Evolutionary conservation across 2,797 vertebrate species (phyloP), one percentile per base, ranked within the genome.

Genomic region (Rhinophrynus dorsalis): DNA sequence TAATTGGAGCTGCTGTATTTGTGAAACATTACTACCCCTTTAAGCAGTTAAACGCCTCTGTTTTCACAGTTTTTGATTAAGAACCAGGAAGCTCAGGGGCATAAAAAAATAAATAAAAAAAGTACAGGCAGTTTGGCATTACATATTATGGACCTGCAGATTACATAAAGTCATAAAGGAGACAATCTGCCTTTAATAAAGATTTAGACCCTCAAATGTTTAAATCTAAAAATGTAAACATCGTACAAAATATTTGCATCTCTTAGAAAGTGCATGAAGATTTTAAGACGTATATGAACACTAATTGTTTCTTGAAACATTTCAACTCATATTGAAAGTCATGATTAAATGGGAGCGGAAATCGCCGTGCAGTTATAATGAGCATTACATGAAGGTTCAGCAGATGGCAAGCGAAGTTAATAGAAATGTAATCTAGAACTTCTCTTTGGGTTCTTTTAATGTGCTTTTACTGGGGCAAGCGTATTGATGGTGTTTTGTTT

Each of bases 251-350:
- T 50, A 2, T 6, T 1, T 26, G 47, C 24, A 21, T 56, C 11
- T 37, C 13, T 35, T 56, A 56, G 52, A 35, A 55, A 33, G 40
- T 3, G 13, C 21, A 33, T 17, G 10, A 33, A 7, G 4, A 17
- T 40, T 45, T 23, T 1, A 12, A n/a, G n/a, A n/a, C n/a, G n/a
- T 23, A 33, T 27, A 32, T 2, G 29, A 4, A 4, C 29, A 30
- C 4, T 30, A 30, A 30, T 30, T 30, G 33, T 6, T 23, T 18
- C 37, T 8, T 65, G 59, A 77, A 68, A 48, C 33, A 26, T 48
- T 76, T 59, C 58, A 67, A 8, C 30, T 84, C 78, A 86, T 82
- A 81, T 17, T 60, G 81, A 84, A 86, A 84, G 79, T 63, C 64
- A 64, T 76, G 52, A 75, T 58, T 68, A 47, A 68, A 60, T 75